Evolutionary conservation across 2,888 invertebrate genomes (phyloP), one percentile per base, ranked within the genome.

Genomic region (Parelbella ahira): DNA sequence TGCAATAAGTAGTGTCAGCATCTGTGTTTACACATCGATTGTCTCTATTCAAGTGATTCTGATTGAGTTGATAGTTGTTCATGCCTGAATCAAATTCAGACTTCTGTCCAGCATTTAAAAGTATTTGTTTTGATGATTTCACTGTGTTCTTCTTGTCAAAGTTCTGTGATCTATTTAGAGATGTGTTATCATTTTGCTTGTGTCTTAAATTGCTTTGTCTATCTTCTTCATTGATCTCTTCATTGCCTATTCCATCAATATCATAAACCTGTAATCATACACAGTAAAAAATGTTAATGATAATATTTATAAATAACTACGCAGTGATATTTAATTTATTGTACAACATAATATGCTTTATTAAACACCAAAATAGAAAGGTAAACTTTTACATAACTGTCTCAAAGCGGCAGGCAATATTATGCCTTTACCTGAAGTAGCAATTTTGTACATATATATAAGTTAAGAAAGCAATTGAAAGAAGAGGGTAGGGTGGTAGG

Each of bases 21-120:
- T 68, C 60, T 5, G 54, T 65, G 25, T 61, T 74, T 1, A 53
- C 59, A 37, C 61, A 59, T 44, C 69, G 67, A 18, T 64, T 78
- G 28, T 82, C 83, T 45, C 66, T 71, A 11, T 50, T 63, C 0
- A 51, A 37, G 30, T 63, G 58, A 37, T 61, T 76, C 48, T 82
- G 84, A 47, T 61, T 82, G 1, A 84, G 53, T 53, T 86, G 87
- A 41, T 71, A 78, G 58, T 86, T 87, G 62, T 87, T 87, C 86
- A 87, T 87, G 4, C 87, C 87, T 0, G 86, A 86, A 51, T 86
- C 87, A 44, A 87, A 87, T 47, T 87, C 87, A 0, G 87, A 87
- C 46, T 84, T 86, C 44, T 87, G 87, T 5, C 87, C 87, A 1
- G 87, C 86, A 43, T 87, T 87, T 49, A 83, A 60, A 15, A 87